phyloP scores from a whole-genome alignment of 2,888 invertebrate genomes.

The Aspidapion aeneum region DNA sequence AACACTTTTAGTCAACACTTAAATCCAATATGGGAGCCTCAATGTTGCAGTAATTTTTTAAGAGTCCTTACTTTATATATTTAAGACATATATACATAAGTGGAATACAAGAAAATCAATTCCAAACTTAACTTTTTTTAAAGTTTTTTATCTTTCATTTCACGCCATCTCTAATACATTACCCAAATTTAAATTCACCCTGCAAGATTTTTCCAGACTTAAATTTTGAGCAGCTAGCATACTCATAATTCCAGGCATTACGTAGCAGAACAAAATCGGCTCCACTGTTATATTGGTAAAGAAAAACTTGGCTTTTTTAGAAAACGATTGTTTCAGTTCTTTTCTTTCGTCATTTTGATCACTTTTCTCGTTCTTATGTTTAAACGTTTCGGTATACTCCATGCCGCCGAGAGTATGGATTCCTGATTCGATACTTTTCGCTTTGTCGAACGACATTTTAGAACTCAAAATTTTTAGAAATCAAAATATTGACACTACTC shows the following conservation, averaged over 20 bases:
- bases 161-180: too few species aligned
- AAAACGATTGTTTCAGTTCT: constrained; percentile 21
- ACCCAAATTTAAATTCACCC: constrained; percentile 71
- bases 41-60: too few species aligned
- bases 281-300: constrained; percentile 65
- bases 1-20: too few species aligned
- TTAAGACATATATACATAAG: too few species aligned
- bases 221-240: constrained; percentile 75
- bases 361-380: background rate
- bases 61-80: too few species aligned
- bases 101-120: too few species aligned
- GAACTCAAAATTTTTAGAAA: too few species aligned
- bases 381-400: constrained; percentile 31
- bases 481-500: too few species aligned
- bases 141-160: too few species aligned
- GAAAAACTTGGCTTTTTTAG: constrained; percentile 44
- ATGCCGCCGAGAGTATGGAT: constrained; percentile 45
- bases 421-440: constrained; percentile 38
- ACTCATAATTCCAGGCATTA: constrained; percentile 55
- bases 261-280: constrained; percentile 65
- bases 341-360: too few species aligned
- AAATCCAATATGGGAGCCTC: too few species aligned
- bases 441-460: constrained; percentile 42
- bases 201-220: constrained; percentile 78
- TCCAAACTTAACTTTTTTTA: too few species aligned